Conservation (phyloP, 2,113 vertebrate species). For the Diadophis punctatus region DNA sequence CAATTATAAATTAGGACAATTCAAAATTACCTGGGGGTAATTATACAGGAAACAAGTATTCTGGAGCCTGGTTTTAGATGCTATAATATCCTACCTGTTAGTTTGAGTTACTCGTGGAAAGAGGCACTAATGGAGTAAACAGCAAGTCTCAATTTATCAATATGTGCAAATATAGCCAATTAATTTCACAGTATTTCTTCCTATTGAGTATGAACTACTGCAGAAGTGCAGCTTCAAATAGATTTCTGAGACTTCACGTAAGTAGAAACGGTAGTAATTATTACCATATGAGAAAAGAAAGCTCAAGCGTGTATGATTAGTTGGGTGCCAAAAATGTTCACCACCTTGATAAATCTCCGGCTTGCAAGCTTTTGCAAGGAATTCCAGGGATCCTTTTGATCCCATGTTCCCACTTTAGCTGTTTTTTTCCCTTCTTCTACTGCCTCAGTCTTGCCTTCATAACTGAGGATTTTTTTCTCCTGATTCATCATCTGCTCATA, state of each 20-base stretch:
- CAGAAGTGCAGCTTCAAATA: background rate
- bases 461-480: background rate
- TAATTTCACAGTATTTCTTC: background rate
- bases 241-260: background rate
- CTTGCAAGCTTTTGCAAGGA: background rate
- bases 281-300: background rate
- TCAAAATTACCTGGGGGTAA: background rate
- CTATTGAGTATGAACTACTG: background rate
- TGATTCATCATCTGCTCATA: background rate
- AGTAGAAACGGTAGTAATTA: background rate
- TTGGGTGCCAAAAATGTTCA: background rate
- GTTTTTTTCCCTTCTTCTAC: background rate
- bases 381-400: background rate
- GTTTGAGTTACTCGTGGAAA: background rate
- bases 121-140: background rate
- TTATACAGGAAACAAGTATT: background rate
- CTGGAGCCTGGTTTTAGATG: background rate
- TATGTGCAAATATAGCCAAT: background rate
- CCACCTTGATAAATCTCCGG: background rate
- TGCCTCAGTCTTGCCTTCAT: background rate
- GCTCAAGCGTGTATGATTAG: background rate
- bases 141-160: background rate
- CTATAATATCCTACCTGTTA: background rate
- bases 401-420: background rate
- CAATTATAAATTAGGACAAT: background rate